A percentile compares a stretch with the other conserved stretches of the same genome.
Conservation (phyloP, 2,797 vertebrate genomes). For the Phataginus tricuspis region DNA sequence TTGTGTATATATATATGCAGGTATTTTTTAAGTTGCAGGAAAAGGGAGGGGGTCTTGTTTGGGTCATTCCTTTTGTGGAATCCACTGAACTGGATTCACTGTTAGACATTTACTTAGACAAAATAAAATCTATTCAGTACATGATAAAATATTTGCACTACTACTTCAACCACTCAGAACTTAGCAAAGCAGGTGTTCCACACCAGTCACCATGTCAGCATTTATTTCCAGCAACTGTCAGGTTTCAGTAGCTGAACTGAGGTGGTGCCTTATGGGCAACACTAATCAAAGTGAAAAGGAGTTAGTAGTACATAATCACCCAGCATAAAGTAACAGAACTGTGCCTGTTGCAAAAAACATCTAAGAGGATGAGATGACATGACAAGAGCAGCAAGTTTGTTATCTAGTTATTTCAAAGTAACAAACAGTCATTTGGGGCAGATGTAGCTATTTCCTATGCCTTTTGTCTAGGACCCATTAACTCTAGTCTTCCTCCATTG, state of each 20-base stretch:
- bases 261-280: neutral
- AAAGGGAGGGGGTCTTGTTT: neutral
- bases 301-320: neutral
- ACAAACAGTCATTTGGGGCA: neutral
- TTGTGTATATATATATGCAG: too few relatives aligned
- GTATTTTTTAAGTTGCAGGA: neutral
- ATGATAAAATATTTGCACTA: constrained; percentile 5
- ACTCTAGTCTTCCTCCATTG: neutral
- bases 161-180: neutral
- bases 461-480: neutral
- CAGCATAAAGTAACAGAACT: neutral
- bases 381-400: neutral
- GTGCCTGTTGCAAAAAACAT: neutral
- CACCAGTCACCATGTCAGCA: neutral
- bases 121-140: neutral
- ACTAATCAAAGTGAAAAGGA: neutral
- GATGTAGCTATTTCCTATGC: neutral
- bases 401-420: constrained; percentile 39
- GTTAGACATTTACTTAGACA: neutral
- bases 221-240: neutral
- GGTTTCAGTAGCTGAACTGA: neutral
- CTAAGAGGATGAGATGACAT: neutral
- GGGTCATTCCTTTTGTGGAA: constrained; percentile 22
- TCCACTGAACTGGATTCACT: neutral
- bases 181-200: neutral